Evolutionary conservation across 2,888 invertebrate genomes (phyloP), one percentile per base, ranked within the genome.

Genomic region (Leucoptera coffeella): DNA sequence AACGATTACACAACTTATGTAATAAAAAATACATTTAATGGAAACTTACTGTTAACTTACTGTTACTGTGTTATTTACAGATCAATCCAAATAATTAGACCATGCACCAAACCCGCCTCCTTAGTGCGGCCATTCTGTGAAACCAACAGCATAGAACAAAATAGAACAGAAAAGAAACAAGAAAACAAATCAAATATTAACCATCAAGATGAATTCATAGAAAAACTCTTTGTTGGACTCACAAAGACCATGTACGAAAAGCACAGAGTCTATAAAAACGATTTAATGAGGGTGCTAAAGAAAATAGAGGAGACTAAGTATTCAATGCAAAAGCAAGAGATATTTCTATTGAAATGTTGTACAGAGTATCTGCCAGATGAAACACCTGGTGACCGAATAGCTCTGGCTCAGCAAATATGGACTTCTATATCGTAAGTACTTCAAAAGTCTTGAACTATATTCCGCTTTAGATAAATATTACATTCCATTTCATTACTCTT

Each of bases 331-430:
- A 64, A 60, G 29, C 69, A 74, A 37, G 55, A 60, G 0, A 31
- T 72, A 14, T 41, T 69, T 5, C 38, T 83, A 11, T 51, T 83
- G 2, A 52, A 59, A 28, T 74, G 74, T 31, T 80, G 78, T 44
- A 71, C 73, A 14, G 67, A 75, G 25, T 39, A 73, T 4, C 42
- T 80, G 24, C 72, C 74, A 0, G 69, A 78, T 37, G 67, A 75
- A 30, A 44, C 58, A 1, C 37, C 59, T 1, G 39, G 50, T 2
- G 42, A 55, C 8, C 62, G 78, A 30, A 55, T 74, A 45, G 38
- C 45, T 23, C 41, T 80, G 5, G 69, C 73, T 11, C 55, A 73
- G 33, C 49, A 64, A 29, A 43, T 79, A n/a, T 81, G 78, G 75
- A 42, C 50, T 12, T 50, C 65, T 19, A 41, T 80, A 11, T 49